Conservation (phyloP, 2,888 invertebrate genomes). For the Sycophila texana region DNA sequence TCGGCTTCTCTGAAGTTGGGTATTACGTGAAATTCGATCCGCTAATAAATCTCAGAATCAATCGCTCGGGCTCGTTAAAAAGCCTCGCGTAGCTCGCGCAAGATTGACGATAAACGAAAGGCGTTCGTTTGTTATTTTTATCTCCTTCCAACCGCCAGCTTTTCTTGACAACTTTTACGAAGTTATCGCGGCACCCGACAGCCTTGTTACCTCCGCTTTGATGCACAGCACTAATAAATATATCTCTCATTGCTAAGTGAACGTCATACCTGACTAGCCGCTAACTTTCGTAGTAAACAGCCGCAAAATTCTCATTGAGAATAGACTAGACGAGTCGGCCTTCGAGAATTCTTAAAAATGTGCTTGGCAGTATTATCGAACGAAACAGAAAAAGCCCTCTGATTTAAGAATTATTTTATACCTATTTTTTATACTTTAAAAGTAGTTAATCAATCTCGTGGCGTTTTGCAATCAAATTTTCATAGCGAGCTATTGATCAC, state of each 20-base stretch:
- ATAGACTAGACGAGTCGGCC: constrained; percentile 4
- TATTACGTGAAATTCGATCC: constrained; percentile 12
- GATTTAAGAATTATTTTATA: too few species aligned
- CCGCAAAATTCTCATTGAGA: background rate
- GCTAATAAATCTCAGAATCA: constrained; percentile 25
- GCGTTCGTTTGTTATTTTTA: background rate
- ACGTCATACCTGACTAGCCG: background rate
- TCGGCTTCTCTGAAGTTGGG: background rate
- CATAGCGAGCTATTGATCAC: too few species aligned
- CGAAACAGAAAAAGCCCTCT: too few species aligned
- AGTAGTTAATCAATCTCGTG: too few species aligned
- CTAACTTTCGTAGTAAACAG: constrained; percentile 3
- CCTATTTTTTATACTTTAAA: constrained; percentile 8
- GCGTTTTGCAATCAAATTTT: too few species aligned
- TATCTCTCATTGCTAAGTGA: constrained; percentile 19
- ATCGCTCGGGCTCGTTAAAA: constrained; percentile 12
- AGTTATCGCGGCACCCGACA: constrained; percentile 18
- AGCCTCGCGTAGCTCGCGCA: constrained; percentile 11
- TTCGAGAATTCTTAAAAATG: background rate
- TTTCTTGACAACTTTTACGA: constrained; percentile 14
- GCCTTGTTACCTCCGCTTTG: constrained; percentile 39
- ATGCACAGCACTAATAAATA: constrained; percentile 44
- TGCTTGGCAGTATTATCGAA: too few species aligned
- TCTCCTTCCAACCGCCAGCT: background rate
- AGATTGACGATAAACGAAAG: constrained; percentile 26